Evolutionary conservation across 2,797 vertebrate genomes (phyloP).

Genomic region (Molossus alvarezi): DNA sequence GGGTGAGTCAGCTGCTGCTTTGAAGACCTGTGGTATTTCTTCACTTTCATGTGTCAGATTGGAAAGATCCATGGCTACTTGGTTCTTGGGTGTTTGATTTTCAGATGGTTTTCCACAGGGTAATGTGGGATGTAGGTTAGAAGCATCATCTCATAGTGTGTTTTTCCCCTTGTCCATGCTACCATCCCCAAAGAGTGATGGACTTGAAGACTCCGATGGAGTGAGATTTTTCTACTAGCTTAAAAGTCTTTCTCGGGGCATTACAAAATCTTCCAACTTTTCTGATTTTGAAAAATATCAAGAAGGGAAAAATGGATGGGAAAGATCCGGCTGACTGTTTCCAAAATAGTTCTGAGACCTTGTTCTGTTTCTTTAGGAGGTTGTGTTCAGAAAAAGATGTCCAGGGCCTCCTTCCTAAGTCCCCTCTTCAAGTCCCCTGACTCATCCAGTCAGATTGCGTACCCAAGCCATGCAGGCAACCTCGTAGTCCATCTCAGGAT

Average conservation of each 20-base stretch:
- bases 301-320: neutral
- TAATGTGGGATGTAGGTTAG: neutral
- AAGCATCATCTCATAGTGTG: neutral
- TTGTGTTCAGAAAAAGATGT: neutral
- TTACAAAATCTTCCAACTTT: slow-evolving; percentile 15
- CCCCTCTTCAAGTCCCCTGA: neutral
- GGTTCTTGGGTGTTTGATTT: neutral
- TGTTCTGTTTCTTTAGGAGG: neutral
- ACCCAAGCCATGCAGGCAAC: neutral
- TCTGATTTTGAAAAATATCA: slow-evolving; percentile 29
- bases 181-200: neutral
- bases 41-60: slow-evolving; percentile 17
- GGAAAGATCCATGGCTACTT: neutral
- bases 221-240: slow-evolving; percentile 4
- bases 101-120: neutral
- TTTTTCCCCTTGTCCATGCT: neutral
- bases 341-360: neutral
- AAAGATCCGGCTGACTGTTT: neutral
- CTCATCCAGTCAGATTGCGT: neutral
- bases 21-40: slow-evolving; percentile 51
- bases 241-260: neutral
- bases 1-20: slow-evolving; percentile 34
- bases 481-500: neutral
- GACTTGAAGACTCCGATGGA: neutral
- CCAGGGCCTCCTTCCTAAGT: neutral